Percentiles rank a stretch among this genome's conserved stretches.
phyloP scores from a whole-genome alignment of 1,140 invertebrate species.

The Nylanderia fulva region DNA sequence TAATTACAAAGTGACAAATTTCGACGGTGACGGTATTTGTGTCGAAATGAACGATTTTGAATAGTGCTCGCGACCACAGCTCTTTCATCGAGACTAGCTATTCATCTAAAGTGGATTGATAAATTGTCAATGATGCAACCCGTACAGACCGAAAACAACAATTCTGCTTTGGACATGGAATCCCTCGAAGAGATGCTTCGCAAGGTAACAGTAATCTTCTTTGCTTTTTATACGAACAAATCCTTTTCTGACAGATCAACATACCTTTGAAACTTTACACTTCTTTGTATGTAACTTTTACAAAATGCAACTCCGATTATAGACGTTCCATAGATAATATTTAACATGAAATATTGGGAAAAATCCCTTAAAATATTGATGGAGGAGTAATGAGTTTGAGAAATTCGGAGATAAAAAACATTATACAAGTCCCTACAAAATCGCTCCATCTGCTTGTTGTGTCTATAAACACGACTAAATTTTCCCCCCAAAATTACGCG shows the following conservation, averaged over 20 bases:
- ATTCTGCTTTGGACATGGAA: conserved; percentile 91
- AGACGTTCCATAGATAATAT: no score
- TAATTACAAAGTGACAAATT: conserved; percentile 28
- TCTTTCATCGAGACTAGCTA: background rate
- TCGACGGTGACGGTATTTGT: conserved; percentile 30
- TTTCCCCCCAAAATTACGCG: conserved; percentile 14
- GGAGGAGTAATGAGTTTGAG: background rate
- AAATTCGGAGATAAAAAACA: background rate
- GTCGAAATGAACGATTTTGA: conserved; percentile 21
- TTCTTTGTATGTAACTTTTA: background rate
- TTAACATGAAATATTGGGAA: no score
- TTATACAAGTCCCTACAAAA: background rate
- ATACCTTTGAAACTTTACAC: no score
- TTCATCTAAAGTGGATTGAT: conserved; percentile 13
- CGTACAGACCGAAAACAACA: conserved; percentile 88
- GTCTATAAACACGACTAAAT: background rate
- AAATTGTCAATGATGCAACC: conserved; percentile 82
- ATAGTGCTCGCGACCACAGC: background rate
- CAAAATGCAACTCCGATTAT: background rate
- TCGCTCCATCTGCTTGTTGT: background rate
- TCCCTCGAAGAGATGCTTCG: conserved; percentile 93
- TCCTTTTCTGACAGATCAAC: background rate
- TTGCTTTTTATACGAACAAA: background rate
- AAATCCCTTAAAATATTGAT: background rate
- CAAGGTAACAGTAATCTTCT: conserved; percentile 87